These are phyloP conservation scores for Drosophila melanosoma DNA, from an alignment of 2,888 invertebrate genomes.

Conservation along the genomic window DNA sequence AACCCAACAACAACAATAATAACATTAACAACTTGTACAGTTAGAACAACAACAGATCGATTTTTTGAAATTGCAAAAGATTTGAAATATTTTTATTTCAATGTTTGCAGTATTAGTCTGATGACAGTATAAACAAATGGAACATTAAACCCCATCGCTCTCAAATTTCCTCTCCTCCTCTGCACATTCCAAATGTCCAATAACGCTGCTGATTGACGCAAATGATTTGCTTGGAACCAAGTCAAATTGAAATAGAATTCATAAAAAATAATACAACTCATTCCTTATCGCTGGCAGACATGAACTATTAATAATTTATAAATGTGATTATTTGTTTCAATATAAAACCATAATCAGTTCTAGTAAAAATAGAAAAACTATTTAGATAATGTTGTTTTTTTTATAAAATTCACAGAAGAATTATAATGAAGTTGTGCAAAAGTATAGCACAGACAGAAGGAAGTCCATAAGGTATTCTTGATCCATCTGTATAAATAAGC, in stretches of 20 bases:
- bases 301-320: neutral
- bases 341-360: neutral
- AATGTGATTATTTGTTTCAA: neutral
- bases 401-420: neutral
- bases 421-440: neutral
- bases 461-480: neutral
- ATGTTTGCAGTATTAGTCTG: conserved; percentile 55
- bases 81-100: too few relatives aligned
- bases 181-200: neutral
- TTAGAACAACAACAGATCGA: conserved; percentile 8
- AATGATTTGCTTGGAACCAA: conserved; percentile 16
- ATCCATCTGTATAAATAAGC: neutral
- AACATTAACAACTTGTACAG: neutral
- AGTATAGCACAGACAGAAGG: neutral
- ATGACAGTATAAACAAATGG: conserved; percentile 9
- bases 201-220: conserved; percentile 18
- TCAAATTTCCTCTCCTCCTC: neutral
- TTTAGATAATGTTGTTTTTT: too few relatives aligned
- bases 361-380: too few relatives aligned
- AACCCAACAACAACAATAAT: neutral
- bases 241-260: conserved; percentile 13
- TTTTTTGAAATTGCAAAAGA: too few relatives aligned
- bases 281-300: neutral
- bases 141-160: conserved; percentile 8
- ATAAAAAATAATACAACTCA: conserved; percentile 5